Percentiles rank a stretch among this genome's conserved stretches.
These are phyloP conservation scores for Euplagia quadripunctaria DNA, from an alignment of 2,888 invertebrate genomes.

Conservation along the genomic window DNA sequence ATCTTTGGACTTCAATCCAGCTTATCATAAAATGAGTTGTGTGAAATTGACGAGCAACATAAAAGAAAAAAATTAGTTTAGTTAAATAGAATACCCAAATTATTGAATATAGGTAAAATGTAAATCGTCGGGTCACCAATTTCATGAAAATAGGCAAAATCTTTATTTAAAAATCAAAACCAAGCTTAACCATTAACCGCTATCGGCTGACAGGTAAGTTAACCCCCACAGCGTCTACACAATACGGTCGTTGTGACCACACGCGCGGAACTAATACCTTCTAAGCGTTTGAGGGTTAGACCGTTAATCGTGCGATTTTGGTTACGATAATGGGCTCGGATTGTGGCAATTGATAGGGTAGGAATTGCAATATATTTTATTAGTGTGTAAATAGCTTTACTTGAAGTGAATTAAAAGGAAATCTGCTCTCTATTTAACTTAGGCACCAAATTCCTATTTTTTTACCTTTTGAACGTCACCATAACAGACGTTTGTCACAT, in stretches of 20 bases:
- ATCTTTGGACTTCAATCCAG: too few relatives aligned
- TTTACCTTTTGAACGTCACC: neutral
- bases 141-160: neutral
- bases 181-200: slow-evolving; percentile 49
- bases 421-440: neutral
- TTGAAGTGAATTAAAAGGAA: neutral
- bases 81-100: too few relatives aligned
- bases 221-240: slow-evolving; percentile 56
- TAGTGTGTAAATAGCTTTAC: slow-evolving; percentile 3
- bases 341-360: slow-evolving; percentile 29
- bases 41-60: too few relatives aligned
- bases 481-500: neutral
- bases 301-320: slow-evolving; percentile 70
- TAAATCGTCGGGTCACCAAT: too few relatives aligned
- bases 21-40: too few relatives aligned
- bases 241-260: slow-evolving; percentile 70
- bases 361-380: slow-evolving; percentile 24
- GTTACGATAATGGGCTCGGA: slow-evolving; percentile 56
- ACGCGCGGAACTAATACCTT: slow-evolving; percentile 80
- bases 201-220: slow-evolving; percentile 64
- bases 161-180: slow-evolving; percentile 32
- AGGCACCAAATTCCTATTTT: neutral
- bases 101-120: too few relatives aligned
- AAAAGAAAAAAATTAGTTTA: too few relatives aligned
- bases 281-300: slow-evolving; percentile 69